Conservation (phyloP, 2,113 vertebrate species). For the Pachypanchax playfairii region DNA sequence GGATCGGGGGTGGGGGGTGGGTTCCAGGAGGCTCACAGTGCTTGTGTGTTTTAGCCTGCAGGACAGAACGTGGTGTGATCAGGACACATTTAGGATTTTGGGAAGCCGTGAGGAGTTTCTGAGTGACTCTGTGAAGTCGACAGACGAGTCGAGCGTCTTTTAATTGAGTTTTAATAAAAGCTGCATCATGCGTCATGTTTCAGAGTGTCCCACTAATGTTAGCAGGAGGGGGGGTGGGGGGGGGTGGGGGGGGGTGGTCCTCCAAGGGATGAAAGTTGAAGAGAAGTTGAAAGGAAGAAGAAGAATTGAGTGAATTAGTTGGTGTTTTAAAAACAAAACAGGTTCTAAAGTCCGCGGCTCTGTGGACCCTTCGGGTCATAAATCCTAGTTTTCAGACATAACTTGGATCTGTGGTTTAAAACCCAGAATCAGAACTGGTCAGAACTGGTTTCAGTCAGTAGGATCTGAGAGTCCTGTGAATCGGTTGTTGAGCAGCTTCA, state of each 20-base stretch:
- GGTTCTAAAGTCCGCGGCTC: no score
- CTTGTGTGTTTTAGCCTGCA: conserved; percentile 41
- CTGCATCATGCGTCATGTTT: conserved; percentile 8
- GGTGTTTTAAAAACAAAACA: no score
- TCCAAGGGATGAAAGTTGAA: conserved; percentile 11
- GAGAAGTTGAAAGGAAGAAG: neutral
- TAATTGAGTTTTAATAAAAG: conserved; percentile 19
- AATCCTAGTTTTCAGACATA: no score
- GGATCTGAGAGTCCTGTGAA: no score
- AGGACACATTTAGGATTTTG: conserved; percentile 63
- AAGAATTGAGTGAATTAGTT: conserved; percentile 1
- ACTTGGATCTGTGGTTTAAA: no score
- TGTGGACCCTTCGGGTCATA: no score
- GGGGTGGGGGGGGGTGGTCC: neutral
- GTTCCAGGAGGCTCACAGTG: neutral
- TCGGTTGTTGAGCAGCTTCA: no score
- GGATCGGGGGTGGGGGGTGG: neutral
- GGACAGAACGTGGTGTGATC: conserved; percentile 42
- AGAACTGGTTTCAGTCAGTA: no score
- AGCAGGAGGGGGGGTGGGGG: neutral
- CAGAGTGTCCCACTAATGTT: conserved; percentile 19
- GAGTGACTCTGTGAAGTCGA: neutral
- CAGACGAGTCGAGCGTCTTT: neutral
- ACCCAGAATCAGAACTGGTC: no score
- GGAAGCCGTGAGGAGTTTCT: conserved; percentile 40